Evolutionary conservation across 2,797 vertebrate genomes (phyloP), one percentile per base, ranked within the genome.

Genomic region (Nyctibius grandis): DNA sequence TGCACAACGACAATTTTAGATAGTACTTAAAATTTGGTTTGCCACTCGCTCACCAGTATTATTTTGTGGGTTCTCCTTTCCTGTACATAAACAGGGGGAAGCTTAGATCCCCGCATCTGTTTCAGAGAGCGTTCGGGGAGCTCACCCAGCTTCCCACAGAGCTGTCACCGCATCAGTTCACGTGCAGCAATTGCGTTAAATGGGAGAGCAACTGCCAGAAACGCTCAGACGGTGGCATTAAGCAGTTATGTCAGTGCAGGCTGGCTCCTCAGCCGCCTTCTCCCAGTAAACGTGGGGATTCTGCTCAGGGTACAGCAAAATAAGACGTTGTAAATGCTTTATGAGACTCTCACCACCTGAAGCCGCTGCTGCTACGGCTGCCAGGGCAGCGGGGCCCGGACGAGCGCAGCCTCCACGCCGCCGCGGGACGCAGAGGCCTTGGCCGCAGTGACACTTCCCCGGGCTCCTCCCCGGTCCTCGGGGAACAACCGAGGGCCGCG

Each of bases 401-500:
- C 0, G 1, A 34, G 44, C n/a, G 3, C 3, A 11, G 45, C 51
- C 50, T 40, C 45, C n/a, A 40, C 20, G 48, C 25, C 0, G 1
- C 36, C 3, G 0, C 3, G 0, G 9, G 44, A 34, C 48, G 1
- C 3, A 0, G 14, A 40, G 53, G 21, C 53, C 31, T 26, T 28
- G 25, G 40, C 25, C 9, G 2, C 34, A 4, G 53, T 2, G 29
- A 33, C 29, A 5, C 31, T 21, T 53, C 34, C 13, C 34, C 4
- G 0, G n/a, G 17, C 13, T 51, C n/a, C 15, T 44, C 36, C 40
- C 16, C 5, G 1, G 3, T 17, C 23, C 34, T 10, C 2, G 5
- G 61, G 34, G 36, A 16, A 40, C 69, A 38, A 12, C 18, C 31
- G n/a, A 4, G 44, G 40, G 31, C 57, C 23, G 6, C 9, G 16